A percentile compares a stretch with the other conserved stretches of the same genome.
Conservation (phyloP, 2,888 invertebrate species). For the Cremastobaeus sp. region DNA sequence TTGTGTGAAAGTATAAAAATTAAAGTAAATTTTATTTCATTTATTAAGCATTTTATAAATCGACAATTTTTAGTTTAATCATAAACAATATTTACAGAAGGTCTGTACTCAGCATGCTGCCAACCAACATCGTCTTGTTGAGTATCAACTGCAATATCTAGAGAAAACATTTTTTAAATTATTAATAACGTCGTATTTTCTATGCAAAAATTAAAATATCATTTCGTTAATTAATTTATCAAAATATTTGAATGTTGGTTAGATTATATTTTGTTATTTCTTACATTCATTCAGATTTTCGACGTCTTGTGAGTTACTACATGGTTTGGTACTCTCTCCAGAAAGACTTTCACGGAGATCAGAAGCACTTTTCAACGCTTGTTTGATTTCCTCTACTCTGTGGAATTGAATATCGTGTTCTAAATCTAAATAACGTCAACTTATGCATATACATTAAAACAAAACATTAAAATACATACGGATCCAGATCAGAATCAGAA, state of each 20-base stretch:
- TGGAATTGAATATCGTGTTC: constrained; percentile 51
- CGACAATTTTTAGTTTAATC: not conserved
- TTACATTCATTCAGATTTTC: constrained; percentile 63
- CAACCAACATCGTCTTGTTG: constrained; percentile 86
- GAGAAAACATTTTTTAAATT: not conserved
- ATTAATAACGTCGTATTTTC: not conserved
- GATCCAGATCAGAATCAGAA: constrained; percentile 66
- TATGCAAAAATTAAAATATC: too few relatives aligned
- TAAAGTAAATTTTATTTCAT: not conserved
- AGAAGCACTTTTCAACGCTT: constrained; percentile 68
- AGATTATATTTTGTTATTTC: too few relatives aligned
- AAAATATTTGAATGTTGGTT: too few relatives aligned
- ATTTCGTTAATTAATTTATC: too few relatives aligned
- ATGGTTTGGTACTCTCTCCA: constrained; percentile 64
- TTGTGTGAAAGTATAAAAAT: not conserved
- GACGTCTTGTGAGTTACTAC: constrained; percentile 3
- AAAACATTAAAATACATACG: constrained; percentile 62
- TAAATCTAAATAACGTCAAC: too few relatives aligned
- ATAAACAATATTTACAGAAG: constrained; percentile 16
- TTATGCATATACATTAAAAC: too few relatives aligned
- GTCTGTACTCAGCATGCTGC: constrained; percentile 80
- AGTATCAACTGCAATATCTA: constrained; percentile 72
- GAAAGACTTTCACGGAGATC: constrained; percentile 71
- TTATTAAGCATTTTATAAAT: not conserved
- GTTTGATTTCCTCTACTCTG: constrained; percentile 72